Evolutionary conservation across 2,797 vertebrate genomes (phyloP).

Genomic region (Coregonus suidteri): DNA sequence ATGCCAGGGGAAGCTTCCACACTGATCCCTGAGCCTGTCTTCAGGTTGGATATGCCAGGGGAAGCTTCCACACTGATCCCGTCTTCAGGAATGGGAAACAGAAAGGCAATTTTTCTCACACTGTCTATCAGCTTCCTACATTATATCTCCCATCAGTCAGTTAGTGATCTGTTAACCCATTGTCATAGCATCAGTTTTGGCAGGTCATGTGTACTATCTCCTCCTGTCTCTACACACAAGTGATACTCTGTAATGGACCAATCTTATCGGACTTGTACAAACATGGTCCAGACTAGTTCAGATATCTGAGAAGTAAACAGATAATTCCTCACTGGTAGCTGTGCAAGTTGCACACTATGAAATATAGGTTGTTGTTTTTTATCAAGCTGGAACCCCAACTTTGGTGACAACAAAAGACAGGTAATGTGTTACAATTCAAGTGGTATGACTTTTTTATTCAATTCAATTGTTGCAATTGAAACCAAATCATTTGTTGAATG

Average conservation of each 20-base stretch:
- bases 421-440: not conserved
- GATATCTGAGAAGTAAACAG: not conserved
- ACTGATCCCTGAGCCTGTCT: not conserved
- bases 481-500: no score
- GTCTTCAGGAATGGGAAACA: slow-evolving; percentile 4
- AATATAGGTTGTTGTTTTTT: not conserved
- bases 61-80: not conserved
- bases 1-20: not conserved
- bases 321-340: not conserved
- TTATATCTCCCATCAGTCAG: not conserved
- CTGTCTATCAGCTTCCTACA: not conserved
- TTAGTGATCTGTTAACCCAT: not conserved
- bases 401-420: not conserved
- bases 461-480: no score
- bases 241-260: not conserved
- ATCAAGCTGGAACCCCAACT: not conserved
- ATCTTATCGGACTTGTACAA: slow-evolving; percentile 8
- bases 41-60: no score
- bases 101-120: not conserved
- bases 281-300: not conserved
- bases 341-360: not conserved
- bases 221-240: not conserved
- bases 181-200: not conserved
- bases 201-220: not conserved
- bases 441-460: no score